Conservation (phyloP, 2,113 vertebrate genomes). For the Columba livia region DNA sequence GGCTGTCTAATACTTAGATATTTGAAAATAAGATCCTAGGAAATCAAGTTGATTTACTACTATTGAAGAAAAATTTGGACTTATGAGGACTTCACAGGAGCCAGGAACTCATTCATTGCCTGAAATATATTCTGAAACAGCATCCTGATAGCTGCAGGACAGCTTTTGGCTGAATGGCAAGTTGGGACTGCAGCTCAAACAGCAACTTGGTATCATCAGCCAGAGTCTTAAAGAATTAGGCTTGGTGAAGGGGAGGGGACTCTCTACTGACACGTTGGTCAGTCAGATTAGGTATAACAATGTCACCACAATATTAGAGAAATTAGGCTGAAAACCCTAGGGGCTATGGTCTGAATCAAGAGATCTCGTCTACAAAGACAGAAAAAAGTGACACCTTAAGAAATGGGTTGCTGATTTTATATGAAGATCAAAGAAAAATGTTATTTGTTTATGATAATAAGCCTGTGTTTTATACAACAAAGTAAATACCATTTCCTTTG, state of each 20-base stretch:
- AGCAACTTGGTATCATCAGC: rapidly evolving
- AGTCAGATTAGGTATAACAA: not conserved
- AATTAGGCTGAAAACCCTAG: not conserved
- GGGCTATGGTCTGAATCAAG: not conserved
- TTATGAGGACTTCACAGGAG: not conserved
- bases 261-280: not conserved
- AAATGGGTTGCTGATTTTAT: not conserved
- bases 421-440: not conserved
- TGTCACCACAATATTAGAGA: not conserved
- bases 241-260: not conserved
- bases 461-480: not conserved
- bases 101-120: not conserved
- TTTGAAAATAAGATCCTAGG: not conserved
- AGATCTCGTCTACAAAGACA: not conserved
- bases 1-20: not conserved
- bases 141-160: not conserved
- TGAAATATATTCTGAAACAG: not conserved
- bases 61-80: not conserved
- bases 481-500: not conserved
- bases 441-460: not conserved
- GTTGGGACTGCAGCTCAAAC: not conserved
- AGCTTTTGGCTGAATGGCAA: not conserved
- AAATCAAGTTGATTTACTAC: not conserved
- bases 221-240: not conserved
- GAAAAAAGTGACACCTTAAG: not conserved